These are phyloP conservation scores for Halotydeus destructor DNA, from an alignment of 1,140 invertebrate genomes.

Conservation along the genomic window DNA sequence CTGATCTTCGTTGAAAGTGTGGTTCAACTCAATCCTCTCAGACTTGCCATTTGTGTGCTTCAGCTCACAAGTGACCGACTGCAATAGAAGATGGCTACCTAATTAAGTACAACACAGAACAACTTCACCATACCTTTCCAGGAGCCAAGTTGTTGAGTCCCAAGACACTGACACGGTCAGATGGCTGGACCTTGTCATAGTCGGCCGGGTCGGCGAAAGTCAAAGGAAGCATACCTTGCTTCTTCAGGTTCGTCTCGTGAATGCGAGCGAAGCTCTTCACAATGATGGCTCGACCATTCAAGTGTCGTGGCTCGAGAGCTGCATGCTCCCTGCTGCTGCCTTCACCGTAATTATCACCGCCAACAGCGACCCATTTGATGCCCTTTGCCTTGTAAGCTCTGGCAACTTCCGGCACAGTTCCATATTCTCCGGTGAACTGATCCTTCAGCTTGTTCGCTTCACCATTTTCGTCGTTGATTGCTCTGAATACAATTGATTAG, in stretches of 20 bases:
- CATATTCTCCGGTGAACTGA: conserved; percentile 64
- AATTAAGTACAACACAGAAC: conserved; percentile 17
- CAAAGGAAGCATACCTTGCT: conserved; percentile 87
- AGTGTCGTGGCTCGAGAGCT: conserved; percentile 72
- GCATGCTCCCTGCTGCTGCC: conserved; percentile 83
- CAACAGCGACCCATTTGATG: conserved; percentile 76
- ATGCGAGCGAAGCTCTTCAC: conserved; percentile 98
- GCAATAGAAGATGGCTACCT: no score
- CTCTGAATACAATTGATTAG: no score
- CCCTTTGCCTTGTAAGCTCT: conserved; percentile 66
- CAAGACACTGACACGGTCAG: conserved; percentile 79
- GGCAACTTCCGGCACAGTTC: conserved; percentile 75
- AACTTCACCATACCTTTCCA: conserved; percentile 49
- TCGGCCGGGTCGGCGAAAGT: conserved; percentile 84
- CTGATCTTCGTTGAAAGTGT: conserved; percentile 90
- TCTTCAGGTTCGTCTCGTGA: conserved; percentile 97
- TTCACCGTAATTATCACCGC: conserved; percentile 98
- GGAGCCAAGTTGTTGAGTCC: conserved; percentile 63
- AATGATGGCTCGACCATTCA: conserved; percentile 83
- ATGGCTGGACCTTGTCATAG: conserved; percentile 91
- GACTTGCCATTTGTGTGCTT: conserved; percentile 71
- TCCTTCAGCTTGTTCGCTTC: conserved; percentile 94
- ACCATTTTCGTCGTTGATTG: conserved; percentile 82
- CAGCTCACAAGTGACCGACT: conserved; percentile 70
- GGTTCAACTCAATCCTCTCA: conserved; percentile 72